phyloP scores from a whole-genome alignment of 1,140 invertebrate genomes.

The Listronotus oregonensis region DNA sequence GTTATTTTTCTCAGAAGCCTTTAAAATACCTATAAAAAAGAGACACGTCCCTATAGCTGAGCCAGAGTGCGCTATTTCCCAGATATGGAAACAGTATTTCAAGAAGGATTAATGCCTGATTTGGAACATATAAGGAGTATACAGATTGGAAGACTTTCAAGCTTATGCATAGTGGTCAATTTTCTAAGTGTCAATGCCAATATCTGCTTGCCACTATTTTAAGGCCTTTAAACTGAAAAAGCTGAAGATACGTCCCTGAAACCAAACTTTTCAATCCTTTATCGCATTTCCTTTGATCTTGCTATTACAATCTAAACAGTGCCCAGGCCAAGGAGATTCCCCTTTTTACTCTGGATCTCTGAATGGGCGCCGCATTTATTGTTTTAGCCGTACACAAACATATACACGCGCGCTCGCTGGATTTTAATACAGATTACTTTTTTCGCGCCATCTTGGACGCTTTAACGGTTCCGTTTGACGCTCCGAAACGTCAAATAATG shows the following conservation, averaged over 20 bases:
- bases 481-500: constrained; percentile 29
- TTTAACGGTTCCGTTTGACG: constrained; percentile 27
- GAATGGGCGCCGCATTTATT: constrained; percentile 31
- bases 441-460: constrained; percentile 25
- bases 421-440: constrained; percentile 35
- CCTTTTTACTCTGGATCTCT: constrained; percentile 17
- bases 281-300: constrained; percentile 28
- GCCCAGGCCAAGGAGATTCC: constrained; percentile 22
- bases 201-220: no score
- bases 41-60: no score
- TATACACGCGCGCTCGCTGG: constrained; percentile 17
- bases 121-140: no score
- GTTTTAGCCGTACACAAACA: constrained; percentile 31
- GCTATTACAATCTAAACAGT: constrained; percentile 27
- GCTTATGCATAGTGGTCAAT: no score
- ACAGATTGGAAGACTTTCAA: no score
- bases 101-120: no score
- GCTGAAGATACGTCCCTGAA: background rate
- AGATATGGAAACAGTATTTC: no score
- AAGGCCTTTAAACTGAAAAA: no score
- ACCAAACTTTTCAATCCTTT: constrained; percentile 30
- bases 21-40: no score
- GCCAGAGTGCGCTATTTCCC: no score
- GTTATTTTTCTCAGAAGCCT: no score
- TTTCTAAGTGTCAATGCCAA: no score